Conservation (phyloP, 2,888 invertebrate genomes). For the Halictus ligatus region DNA sequence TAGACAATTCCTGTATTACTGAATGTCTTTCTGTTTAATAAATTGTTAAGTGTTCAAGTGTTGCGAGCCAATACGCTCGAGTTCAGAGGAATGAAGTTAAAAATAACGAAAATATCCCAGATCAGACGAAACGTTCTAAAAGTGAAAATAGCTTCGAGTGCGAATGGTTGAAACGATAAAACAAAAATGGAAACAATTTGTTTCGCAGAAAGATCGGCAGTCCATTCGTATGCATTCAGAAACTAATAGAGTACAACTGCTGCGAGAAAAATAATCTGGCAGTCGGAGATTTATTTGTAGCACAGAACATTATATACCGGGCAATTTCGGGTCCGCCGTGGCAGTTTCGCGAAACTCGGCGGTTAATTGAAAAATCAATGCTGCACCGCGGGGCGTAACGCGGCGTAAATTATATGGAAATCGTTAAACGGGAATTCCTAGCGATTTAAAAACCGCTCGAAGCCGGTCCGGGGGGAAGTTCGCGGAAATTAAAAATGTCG, state of each 20-base stretch:
- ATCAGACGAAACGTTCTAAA: too few relatives aligned
- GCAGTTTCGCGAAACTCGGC: not conserved
- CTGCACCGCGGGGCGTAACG: not conserved
- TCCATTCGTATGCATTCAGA: too few relatives aligned
- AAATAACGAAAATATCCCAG: too few relatives aligned
- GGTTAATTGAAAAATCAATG: not conserved
- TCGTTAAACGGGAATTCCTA: not conserved
- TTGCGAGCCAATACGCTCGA: too few relatives aligned
- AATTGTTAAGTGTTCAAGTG: too few relatives aligned
- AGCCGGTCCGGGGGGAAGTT: not conserved
- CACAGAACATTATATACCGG: not conserved
- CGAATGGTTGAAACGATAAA: too few relatives aligned
- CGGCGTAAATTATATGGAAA: not conserved
- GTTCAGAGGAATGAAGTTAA: too few relatives aligned
- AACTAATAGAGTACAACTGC: not conserved
- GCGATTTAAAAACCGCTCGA: not conserved
- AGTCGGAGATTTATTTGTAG: not conserved
- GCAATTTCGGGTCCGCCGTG: not conserved
- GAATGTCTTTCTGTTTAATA: too few relatives aligned
- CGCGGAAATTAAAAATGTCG: conserved; percentile 17
- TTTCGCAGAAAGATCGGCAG: not conserved
- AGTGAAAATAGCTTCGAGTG: too few relatives aligned
- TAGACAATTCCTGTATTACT: too few relatives aligned
- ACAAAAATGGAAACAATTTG: not conserved
- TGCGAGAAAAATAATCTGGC: not conserved